These are phyloP conservation scores for Cetonia aurata DNA, from an alignment of 2,888 invertebrate genomes.

Conservation along the genomic window DNA sequence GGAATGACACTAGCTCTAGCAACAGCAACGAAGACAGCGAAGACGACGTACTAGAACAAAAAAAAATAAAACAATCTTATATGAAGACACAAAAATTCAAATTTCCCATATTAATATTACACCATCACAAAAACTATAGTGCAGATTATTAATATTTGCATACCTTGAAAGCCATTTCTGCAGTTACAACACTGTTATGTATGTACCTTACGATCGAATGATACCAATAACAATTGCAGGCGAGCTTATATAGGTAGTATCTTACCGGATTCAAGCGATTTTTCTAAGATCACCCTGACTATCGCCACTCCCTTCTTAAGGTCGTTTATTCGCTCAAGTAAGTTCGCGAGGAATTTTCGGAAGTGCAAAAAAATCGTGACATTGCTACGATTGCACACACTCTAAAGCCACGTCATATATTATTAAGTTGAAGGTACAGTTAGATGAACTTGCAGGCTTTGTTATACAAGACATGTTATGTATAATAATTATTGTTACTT, in stretches of 20 bases:
- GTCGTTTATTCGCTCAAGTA: conserved; percentile 20
- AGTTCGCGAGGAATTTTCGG: conserved; percentile 37
- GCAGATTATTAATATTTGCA: not conserved
- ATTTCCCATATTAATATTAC: not conserved
- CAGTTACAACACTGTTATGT: conserved; percentile 39
- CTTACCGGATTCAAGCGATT: conserved; percentile 37
- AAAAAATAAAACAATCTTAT: conserved; percentile 1
- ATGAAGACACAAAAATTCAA: too few relatives aligned
- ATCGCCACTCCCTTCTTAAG: conserved; percentile 40
- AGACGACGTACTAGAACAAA: conserved; percentile 41
- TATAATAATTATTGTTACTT: too few relatives aligned
- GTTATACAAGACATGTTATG: too few relatives aligned
- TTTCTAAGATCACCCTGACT: conserved; percentile 23
- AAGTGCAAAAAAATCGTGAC: conserved; percentile 30
- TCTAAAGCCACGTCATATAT: conserved; percentile 17
- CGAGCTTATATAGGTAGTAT: conserved; percentile 25
- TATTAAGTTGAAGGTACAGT: conserved; percentile 8
- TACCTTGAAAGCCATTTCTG: conserved; percentile 49
- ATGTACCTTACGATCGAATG: conserved; percentile 58
- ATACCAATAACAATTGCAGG: conserved; percentile 26
- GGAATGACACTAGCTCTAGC: conserved; percentile 42
- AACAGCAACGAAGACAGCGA: conserved; percentile 44
- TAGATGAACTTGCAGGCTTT: conserved; percentile 13
- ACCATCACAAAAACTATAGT: not conserved
- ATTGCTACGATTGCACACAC: conserved; percentile 15